Percentiles rank a stretch among this genome's conserved stretches.
Conservation (phyloP, 1,140 invertebrate genomes). For the Harlomillsia oculata region DNA sequence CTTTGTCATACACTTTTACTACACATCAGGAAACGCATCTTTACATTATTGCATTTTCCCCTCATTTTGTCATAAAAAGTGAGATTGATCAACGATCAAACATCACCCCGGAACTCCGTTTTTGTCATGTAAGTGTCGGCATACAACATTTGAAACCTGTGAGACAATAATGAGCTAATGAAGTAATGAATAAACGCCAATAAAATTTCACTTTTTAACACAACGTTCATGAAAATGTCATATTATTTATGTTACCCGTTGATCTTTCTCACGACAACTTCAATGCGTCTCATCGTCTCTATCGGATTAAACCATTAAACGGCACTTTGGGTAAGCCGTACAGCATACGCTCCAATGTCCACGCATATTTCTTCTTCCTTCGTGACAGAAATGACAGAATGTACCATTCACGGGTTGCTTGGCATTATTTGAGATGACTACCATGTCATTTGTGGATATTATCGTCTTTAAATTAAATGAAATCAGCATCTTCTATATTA, state of each 20-base stretch:
- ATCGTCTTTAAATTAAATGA: too few species aligned
- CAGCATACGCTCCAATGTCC: constrained; percentile 70
- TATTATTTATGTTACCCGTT: constrained; percentile 56
- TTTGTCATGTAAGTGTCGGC: constrained; percentile 66
- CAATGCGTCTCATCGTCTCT: constrained; percentile 57
- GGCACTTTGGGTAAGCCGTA: constrained; percentile 58
- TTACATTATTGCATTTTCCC: constrained; percentile 49
- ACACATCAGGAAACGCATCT: constrained; percentile 70
- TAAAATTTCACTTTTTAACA: not conserved
- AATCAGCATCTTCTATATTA: too few species aligned
- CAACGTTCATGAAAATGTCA: not conserved
- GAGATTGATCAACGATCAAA: constrained; percentile 82
- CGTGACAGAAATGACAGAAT: constrained; percentile 44
- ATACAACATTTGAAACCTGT: constrained; percentile 74
- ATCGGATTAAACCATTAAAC: constrained; percentile 57
- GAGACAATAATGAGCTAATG: constrained; percentile 22
- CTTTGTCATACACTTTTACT: constrained; percentile 66
- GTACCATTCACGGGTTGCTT: constrained; percentile 59
- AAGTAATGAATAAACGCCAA: not conserved
- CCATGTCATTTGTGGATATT: too few species aligned
- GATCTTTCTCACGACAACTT: constrained; percentile 56
- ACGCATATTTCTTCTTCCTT: constrained; percentile 56
- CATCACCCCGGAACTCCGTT: constrained; percentile 65
- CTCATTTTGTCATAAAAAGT: constrained; percentile 62
- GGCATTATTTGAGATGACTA: constrained; percentile 67